Evolutionary conservation across 2,797 vertebrate species (phyloP).

Genomic region (Phoxinus dragarum): DNA sequence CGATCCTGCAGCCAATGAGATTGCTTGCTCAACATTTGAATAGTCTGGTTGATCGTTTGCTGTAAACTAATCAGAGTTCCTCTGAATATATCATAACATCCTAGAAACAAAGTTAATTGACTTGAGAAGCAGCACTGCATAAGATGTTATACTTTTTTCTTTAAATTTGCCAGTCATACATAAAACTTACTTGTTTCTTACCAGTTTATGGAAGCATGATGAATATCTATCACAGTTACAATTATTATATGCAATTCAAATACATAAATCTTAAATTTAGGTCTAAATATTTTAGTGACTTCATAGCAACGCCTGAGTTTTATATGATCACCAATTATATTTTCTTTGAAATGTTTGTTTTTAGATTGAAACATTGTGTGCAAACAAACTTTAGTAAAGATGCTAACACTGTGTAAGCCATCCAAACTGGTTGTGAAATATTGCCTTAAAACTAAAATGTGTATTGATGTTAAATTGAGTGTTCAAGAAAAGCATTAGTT

Average conservation of each 20-base stretch:
- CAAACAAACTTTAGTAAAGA: not conserved
- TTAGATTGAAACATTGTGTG: not conserved
- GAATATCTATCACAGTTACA: not conserved
- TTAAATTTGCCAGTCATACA: not conserved
- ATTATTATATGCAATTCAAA: not conserved
- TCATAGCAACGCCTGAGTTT: not conserved
- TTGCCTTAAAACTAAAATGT: not conserved
- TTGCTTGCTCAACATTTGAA: too few relatives aligned
- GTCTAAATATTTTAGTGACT: not conserved
- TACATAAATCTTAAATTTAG: not conserved
- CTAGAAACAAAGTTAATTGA: not conserved
- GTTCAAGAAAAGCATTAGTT: not conserved
- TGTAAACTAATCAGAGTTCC: too few relatives aligned
- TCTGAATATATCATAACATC: not conserved
- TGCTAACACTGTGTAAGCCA: not conserved
- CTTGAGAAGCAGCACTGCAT: not conserved
- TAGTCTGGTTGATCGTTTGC: too few relatives aligned
- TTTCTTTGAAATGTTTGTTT: not conserved
- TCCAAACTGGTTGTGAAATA: not conserved
- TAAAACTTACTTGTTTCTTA: not conserved
- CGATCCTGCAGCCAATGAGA: too few relatives aligned
- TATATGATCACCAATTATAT: not conserved
- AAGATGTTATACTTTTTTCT: not conserved
- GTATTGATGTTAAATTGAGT: not conserved
- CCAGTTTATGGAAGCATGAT: not conserved